A percentile compares a stretch with the other conserved stretches of the same genome.
These are phyloP conservation scores for Aradophagus sp. DNA, from an alignment of 1,140 invertebrate species.

Conservation along the genomic window DNA sequence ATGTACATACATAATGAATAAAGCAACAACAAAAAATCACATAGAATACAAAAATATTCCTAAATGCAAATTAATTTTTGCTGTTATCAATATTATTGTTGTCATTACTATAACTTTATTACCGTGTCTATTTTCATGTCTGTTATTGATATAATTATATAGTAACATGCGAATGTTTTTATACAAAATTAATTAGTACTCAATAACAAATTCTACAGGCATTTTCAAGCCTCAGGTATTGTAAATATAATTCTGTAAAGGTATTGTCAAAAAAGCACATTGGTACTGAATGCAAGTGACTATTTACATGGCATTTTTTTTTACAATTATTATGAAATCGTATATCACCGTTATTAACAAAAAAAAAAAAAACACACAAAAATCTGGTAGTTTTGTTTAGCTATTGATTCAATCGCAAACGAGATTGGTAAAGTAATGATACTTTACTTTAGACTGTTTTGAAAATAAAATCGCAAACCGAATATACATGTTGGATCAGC, in stretches of 20 bases:
- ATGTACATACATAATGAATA: no score
- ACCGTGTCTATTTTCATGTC: no score
- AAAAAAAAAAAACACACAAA: constrained; percentile 23
- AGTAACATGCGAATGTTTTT: no score
- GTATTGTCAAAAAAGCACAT: constrained; percentile 35
- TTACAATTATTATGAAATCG: constrained; percentile 29
- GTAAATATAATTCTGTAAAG: constrained; percentile 27
- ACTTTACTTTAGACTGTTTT: constrained; percentile 23
- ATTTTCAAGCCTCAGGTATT: constrained; percentile 10
- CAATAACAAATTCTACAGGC: no score
- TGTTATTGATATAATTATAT: no score
- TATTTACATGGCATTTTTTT: constrained; percentile 40
- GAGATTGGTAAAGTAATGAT: constrained; percentile 25
- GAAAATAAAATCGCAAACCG: constrained; percentile 13
- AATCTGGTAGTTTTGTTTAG: constrained; percentile 6
- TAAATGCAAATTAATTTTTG: no score
- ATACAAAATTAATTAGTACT: no score
- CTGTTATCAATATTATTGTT: no score
- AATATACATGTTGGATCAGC: constrained; percentile 21
- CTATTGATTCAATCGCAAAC: constrained; percentile 3
- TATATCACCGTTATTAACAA: constrained; percentile 19
- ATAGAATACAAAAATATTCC: no score
- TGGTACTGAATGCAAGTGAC: constrained; percentile 19
- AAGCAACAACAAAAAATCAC: no score
- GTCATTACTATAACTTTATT: no score